Evolutionary conservation across 2,797 vertebrate genomes (phyloP), one percentile per base, ranked within the genome.

Genomic region (Microctenopoma stevenorrisi): DNA sequence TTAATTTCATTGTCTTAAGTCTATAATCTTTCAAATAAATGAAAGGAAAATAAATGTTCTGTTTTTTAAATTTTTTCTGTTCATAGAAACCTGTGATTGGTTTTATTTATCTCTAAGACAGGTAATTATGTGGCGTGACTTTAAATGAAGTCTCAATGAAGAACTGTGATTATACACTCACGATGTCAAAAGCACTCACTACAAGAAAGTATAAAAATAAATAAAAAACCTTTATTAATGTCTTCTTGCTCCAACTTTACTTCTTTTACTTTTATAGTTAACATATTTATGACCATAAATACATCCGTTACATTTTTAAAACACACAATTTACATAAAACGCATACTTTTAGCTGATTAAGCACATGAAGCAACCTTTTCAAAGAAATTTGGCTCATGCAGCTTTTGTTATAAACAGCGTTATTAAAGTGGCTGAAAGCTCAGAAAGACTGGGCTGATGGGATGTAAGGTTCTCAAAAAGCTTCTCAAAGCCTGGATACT

Each of bases 31-130:
- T 70, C 3, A 56, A 85, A 78, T 56, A 15, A 83, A 85, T 56
- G 4, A 16, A 75, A 70, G 79, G 72, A 90, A 91, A 93, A 88
- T 88, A 83, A 79, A 78, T 28, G 35, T 72, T 88, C 86, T 70
- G 68, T 80, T 90, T 86, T 74, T 40, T 18, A 0, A 18, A 14
- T 37, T 37, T 42, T 11, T 30, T 47, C 47, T 75, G 25, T 75
- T 76, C 4, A 25, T 52, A 74, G 49, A 81, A 82, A 81, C 57
- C 53, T 42, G 22, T 71, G 28, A 61, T 74, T n/a, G 9, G 50
- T 77, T 33, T 63, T 0, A 25, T 79, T 69, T 0, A 1, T 78
- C 55, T 83, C 44, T 60, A 67, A 84, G 66, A 72, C 79, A 79
- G 68, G 50, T 64, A 53, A 37, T 66, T 71, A 56, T 67, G 48